A percentile compares a stretch with the other conserved stretches of the same genome.
These are phyloP conservation scores for Urocolius indicus DNA, from an alignment of 2,113 vertebrate species.

Conservation along the genomic window DNA sequence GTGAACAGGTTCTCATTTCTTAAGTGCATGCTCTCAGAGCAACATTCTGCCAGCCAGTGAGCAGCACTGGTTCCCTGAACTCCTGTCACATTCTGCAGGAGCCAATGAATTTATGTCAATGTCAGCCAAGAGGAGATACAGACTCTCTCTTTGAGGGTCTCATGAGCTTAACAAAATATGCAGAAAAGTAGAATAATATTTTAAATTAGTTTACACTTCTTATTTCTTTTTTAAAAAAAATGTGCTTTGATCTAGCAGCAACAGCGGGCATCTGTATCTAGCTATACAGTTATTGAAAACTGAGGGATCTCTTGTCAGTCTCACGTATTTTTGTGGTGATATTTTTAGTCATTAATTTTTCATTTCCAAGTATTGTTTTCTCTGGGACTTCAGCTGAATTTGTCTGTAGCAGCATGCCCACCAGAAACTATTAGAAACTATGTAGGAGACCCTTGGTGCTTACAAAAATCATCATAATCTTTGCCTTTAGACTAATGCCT, in stretches of 20 bases:
- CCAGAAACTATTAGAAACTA: background rate
- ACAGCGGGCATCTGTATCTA: background rate
- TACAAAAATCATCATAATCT: background rate
- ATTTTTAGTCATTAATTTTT: background rate
- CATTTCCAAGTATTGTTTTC: background rate
- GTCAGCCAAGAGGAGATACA: background rate
- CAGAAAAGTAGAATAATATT: background rate
- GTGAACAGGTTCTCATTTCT: background rate
- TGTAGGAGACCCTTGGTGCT: background rate
- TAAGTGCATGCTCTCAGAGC: background rate
- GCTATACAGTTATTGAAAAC: background rate
- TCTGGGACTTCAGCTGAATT: background rate
- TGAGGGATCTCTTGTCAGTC: background rate
- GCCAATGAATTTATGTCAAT: background rate
- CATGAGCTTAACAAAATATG: background rate
- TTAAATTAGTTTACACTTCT: background rate
- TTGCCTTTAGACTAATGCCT: background rate
- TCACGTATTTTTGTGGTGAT: background rate
- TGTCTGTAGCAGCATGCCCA: background rate
- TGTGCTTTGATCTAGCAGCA: background rate
- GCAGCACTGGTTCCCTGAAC: background rate
- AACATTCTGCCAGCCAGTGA: rapidly evolving
- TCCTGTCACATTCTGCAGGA: background rate
- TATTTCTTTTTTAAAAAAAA: background rate
- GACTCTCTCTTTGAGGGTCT: background rate